Evolutionary conservation across 2,113 vertebrate species (phyloP).

Genomic region (Psephotus haematonotus): DNA sequence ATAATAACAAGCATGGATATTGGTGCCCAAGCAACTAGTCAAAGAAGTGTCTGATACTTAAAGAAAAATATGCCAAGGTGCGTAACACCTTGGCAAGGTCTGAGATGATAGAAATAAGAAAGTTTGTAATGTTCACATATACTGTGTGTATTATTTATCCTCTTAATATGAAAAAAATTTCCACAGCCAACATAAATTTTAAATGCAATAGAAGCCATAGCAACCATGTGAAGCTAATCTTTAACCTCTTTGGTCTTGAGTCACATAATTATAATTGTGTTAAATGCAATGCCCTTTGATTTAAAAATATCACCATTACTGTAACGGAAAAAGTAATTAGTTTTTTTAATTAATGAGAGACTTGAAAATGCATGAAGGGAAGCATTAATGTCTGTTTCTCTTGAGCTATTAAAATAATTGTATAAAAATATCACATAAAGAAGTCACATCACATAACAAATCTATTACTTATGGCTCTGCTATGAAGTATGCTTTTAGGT

Average conservation of each 20-base stretch:
- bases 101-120: not conserved
- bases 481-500: not conserved
- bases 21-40: not conserved
- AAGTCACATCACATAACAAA: not conserved
- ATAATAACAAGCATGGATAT: not conserved
- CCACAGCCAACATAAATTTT: not conserved
- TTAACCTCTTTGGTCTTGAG: constrained; percentile 23
- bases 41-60: not conserved
- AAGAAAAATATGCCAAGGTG: not conserved
- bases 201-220: not conserved
- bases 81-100: not conserved
- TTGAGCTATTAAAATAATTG: constrained; percentile 5
- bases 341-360: constrained; percentile 41
- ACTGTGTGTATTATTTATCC: not conserved
- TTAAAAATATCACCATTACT: constrained; percentile 33
- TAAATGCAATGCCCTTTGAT: constrained; percentile 42
- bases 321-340: constrained; percentile 30
- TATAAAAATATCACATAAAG: constrained; percentile 1
- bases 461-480: not conserved
- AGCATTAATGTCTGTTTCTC: not conserved
- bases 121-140: not conserved
- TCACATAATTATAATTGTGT: constrained; percentile 10
- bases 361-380: not conserved
- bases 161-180: not conserved
- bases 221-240: not conserved